These are phyloP conservation scores for Leucosticte australis DNA, from an alignment of 2,113 vertebrate genomes.

Conservation along the genomic window DNA sequence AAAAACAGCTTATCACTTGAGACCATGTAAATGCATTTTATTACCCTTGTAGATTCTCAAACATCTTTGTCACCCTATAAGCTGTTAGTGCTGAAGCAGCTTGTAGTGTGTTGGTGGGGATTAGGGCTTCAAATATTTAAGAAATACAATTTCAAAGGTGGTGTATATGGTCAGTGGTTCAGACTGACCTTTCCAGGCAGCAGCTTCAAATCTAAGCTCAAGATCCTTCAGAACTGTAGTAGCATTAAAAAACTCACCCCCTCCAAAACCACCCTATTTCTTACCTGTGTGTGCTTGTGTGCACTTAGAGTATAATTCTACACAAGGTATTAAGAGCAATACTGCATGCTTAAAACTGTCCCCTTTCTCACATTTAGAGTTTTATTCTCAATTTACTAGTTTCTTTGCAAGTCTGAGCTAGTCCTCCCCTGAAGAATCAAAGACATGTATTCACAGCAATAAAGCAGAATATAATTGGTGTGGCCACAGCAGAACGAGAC, in stretches of 20 bases:
- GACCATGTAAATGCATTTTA: background rate
- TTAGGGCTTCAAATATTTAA: background rate
- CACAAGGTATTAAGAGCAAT: background rate
- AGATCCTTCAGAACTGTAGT: background rate
- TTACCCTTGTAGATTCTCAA: background rate
- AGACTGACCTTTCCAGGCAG: background rate
- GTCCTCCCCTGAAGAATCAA: background rate
- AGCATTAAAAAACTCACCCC: background rate
- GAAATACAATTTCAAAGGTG: background rate
- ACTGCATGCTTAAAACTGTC: background rate
- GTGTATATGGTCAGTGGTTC: background rate
- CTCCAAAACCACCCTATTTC: fast-evolving
- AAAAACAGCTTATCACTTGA: background rate
- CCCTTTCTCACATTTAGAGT: background rate
- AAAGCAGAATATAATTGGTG: background rate
- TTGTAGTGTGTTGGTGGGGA: background rate
- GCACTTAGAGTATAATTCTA: background rate
- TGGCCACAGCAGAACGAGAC: background rate
- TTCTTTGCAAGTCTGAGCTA: background rate
- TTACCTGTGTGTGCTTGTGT: background rate
- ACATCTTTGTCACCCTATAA: background rate
- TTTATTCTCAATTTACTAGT: background rate
- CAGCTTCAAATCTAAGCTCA: background rate
- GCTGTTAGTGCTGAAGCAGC: background rate
- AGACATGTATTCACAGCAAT: background rate